Evolutionary conservation across 2,797 vertebrate genomes (phyloP), one percentile per base, ranked within the genome.

Genomic region (Hippopotamyrus pictus): DNA sequence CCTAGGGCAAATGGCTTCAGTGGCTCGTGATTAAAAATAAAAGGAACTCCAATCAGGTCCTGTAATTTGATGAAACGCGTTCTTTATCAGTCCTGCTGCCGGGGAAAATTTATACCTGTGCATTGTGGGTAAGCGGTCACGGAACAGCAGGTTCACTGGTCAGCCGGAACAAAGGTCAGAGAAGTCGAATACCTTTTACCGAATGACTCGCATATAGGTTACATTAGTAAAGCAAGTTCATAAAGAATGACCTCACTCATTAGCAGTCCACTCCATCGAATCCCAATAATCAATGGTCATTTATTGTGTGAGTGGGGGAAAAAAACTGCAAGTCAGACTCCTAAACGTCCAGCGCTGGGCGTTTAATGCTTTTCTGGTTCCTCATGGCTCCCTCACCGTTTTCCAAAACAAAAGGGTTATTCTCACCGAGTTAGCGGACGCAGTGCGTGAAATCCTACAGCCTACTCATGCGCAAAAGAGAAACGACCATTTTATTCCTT

Each of bases 41-140:
- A 54, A 88, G 54, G 87, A 90, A 53, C 92, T 96, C 96, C 94
- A 95, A 92, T 92, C 92, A 94, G 93, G 95, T 91, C 92, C 90
- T 96, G 96, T 96, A 95, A 86, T 94, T 94, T 96, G 96, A 96
- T 94, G 94, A 92, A 94, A 93, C 93, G 90, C 89, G 90, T 19
- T 76, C 33, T 79, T 19, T 41, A 79, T 79, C 73, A n/a, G 37
- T 41, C 1, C 92, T 93, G 87, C 93, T 95, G 95, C 94, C 92
- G 93, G 94, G 92, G 92, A 92, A 94, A 95, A 94, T 82, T 94
- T 95, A 95, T 90, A 92, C 90, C 25, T 41, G 91, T 82, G 93
- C 94, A 94, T 93, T 96, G 93, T 95, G 87, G 92, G 94, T 93
- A 89, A 50, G 41, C 90, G 96, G 95, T 96, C 95, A 95, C 89